These are phyloP conservation scores for Limnodromus scolopaceus DNA, from an alignment of 2,797 vertebrate species.

Conservation along the genomic window DNA sequence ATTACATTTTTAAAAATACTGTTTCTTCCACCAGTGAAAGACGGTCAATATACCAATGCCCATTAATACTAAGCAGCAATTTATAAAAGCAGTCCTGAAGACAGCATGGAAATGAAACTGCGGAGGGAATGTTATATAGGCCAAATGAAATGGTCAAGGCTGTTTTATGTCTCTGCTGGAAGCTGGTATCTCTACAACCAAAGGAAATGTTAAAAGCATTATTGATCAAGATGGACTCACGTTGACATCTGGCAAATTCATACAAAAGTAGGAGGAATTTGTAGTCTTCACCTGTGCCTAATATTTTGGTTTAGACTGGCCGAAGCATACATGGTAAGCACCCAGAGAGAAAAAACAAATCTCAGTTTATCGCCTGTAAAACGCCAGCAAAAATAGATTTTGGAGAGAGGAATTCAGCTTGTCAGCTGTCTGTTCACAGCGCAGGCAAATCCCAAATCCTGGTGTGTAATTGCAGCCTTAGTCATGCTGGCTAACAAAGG, in stretches of 20 bases:
- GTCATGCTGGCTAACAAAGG: not conserved
- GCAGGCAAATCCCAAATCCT: not conserved
- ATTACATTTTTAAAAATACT: not conserved
- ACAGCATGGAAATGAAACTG: not conserved
- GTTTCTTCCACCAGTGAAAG: not conserved
- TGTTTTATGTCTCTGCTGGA: not conserved
- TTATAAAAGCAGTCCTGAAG: not conserved
- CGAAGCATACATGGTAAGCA: not conserved
- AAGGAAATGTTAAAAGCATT: slow-evolving; percentile 18
- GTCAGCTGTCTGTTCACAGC: not conserved
- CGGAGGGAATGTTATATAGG: not conserved
- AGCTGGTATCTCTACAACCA: not conserved
- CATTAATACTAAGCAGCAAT: not conserved
- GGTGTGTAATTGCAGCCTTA: not conserved
- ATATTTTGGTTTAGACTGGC: not conserved
- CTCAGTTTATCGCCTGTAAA: not conserved
- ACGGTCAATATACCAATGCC: not conserved
- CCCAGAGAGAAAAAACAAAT: not conserved
- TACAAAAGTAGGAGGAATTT: not conserved
- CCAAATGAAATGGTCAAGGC: not conserved
- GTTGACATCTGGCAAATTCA: not conserved
- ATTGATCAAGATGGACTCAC: not conserved
- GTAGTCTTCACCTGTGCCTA: not conserved
- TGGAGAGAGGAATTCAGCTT: not conserved
- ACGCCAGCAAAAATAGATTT: not conserved